These are phyloP conservation scores for Charadrius vociferus DNA, from an alignment of 2,113 vertebrate species.

Conservation along the genomic window DNA sequence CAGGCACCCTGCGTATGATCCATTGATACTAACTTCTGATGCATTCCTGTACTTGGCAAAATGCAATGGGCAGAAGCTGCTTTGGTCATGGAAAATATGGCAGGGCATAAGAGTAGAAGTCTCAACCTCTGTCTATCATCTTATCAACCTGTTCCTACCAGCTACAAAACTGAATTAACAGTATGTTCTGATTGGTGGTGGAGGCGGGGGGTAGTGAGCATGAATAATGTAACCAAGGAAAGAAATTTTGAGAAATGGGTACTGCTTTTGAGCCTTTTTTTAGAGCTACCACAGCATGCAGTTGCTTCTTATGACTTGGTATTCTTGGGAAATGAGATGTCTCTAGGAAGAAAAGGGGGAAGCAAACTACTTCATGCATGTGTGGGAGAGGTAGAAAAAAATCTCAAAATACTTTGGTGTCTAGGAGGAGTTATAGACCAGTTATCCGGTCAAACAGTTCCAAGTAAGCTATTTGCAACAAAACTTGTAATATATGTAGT, in stretches of 20 bases:
- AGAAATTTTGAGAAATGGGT: background rate
- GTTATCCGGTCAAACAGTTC: background rate
- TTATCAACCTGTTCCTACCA: background rate
- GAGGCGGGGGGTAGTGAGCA: background rate
- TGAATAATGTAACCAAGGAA: background rate
- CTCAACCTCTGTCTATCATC: background rate
- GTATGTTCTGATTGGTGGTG: background rate
- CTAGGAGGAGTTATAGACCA: background rate
- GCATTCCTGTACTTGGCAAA: background rate
- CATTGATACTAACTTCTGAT: background rate
- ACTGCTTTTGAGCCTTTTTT: background rate
- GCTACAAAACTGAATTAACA: background rate
- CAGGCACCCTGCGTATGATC: background rate
- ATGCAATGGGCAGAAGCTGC: background rate
- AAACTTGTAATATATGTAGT: background rate
- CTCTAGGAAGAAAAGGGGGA: background rate
- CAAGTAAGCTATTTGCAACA: background rate
- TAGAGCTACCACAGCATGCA: background rate
- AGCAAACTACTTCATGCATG: background rate
- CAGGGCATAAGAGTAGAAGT: accelerated
- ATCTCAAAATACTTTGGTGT: background rate
- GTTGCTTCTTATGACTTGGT: background rate
- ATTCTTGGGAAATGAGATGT: background rate
- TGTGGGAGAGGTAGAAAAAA: background rate
- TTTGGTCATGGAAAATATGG: background rate